Evolutionary conservation across 1,140 invertebrate species (phyloP), one percentile per base, ranked within the genome.

Genomic region (Ladona fulva): DNA sequence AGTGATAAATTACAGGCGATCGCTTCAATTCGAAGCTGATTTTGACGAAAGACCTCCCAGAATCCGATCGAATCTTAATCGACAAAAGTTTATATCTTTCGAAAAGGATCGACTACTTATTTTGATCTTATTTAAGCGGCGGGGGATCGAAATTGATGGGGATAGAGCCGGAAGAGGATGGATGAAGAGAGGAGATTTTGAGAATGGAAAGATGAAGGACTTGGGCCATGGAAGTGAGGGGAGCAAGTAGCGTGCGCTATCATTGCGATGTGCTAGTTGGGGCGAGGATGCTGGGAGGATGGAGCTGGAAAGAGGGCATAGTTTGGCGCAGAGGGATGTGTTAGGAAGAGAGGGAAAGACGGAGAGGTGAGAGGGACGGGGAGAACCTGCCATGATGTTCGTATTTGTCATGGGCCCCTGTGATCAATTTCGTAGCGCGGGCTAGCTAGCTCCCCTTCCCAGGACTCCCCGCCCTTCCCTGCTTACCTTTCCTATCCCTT

Each of bases 351-450:
- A 22, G 52, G n/a, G n/a, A 66, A 66, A 22, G 52, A 22, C 16
- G 52, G 12, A 22, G 14, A 16, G 52, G 52, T 19, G 52, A 22
- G 52, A 22, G 52, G n/a, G n/a, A 3, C 16, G 16, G n/a, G 52
- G 3, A 66, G 52, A 66, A 66, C 52, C 52, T 66, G 52, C 52
- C 52, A 66, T 66, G 52, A 66, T 66, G 52, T 66, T 66, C 52
- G 52, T 66, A 66, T 66, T 66, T 66, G 52, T 66, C 52, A 66
- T 12, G 52, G 52, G 52, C 52, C 52, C 52, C 52, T 12, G 52
- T 66, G 52, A 66, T 66, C 52, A 66, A 66, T 66, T 66, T 66
- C 52, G 52, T 66, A 66, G 52, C 52, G 52, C 52, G 52, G 52
- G 52, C 52, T 66, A 66, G 52, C 52, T 66, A 66, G 52, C 52